phyloP scores from a whole-genome alignment of 37 sponge, comb jelly and placozoan species.

The Oscarella lobularis region DNA sequence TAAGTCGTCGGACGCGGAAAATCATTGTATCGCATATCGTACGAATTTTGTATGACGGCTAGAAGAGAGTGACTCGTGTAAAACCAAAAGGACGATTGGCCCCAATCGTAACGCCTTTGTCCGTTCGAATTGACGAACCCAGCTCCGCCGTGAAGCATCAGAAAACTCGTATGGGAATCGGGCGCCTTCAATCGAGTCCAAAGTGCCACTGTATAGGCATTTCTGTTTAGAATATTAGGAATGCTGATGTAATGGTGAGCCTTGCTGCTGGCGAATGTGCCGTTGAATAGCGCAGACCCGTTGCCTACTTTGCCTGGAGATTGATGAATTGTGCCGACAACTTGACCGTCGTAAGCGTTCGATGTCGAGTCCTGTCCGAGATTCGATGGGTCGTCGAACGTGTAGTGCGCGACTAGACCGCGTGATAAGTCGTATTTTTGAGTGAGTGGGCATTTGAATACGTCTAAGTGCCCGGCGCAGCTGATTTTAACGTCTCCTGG shows the following conservation, averaged over 20 bases:
- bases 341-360: background rate
- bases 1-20: background rate
- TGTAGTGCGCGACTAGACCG: background rate
- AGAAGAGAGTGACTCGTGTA: background rate
- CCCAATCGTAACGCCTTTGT: background rate
- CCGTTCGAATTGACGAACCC: background rate
- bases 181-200: background rate
- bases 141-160: background rate
- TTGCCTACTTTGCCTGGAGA: background rate
- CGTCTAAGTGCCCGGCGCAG: background rate
- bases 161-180: background rate
- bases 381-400: background rate
- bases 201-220: background rate
- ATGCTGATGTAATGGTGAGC: background rate
- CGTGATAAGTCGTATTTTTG: background rate
- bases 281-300: background rate
- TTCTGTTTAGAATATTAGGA: background rate
- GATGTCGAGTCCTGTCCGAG: background rate
- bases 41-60: background rate
- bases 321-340: background rate
- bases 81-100: background rate
- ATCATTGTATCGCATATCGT: background rate
- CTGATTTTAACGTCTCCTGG: background rate
- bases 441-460: background rate
- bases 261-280: background rate